Base-by-base conservation (phyloP, 2,888 invertebrate genomes). In the Leptura quadrifasciata region DNA sequence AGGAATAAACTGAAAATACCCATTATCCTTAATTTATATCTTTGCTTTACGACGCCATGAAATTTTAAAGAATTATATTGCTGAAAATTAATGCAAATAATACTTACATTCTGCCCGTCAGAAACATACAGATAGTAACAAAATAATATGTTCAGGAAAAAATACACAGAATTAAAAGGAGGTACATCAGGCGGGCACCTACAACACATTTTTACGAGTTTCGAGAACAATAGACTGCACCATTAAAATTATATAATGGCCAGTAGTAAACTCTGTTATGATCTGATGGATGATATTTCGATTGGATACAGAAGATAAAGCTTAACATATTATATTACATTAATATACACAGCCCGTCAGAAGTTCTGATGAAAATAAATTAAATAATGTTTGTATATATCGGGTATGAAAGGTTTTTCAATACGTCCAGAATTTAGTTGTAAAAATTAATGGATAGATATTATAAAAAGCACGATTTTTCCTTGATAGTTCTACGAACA, bases 181-280 rank as follows among this genome's bases (percentile, higher is more conserved):
- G 68, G 68, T 12, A 68, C 55, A 55, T 31, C 17, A 35, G 68
- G 68, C 18, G 68, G 68, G 20, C 68, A 68, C 68, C 20, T 68
- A 55, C 68, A 68, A n/a, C 67, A 68, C 68, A 68, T 68, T 68
- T 68, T 68, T 52, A 65, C 65, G 65, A 52, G 65, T 65, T 65
- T 65, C 0, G 9, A 20, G 9, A 47, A 39, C 24, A 21, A 52
- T 15, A 52, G 15, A 52, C 52, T 24, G 39, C 12, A 21, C 20
- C 21, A 54, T 65, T 65, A 65, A 65, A 64, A 64, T 39, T 10
- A 35, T 15, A 47, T 64, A 64, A 64, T 64, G 63, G 1, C 20
- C 8, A 47, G 65, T 17, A 54, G 17, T 65, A 52, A 65, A 52
- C 9, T 9, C 35, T n/a, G 47, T 63, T 63, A 63, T 63, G 63